Evolutionary conservation across 2,888 invertebrate genomes (phyloP).

Genomic region (Heteropelma amictum): DNA sequence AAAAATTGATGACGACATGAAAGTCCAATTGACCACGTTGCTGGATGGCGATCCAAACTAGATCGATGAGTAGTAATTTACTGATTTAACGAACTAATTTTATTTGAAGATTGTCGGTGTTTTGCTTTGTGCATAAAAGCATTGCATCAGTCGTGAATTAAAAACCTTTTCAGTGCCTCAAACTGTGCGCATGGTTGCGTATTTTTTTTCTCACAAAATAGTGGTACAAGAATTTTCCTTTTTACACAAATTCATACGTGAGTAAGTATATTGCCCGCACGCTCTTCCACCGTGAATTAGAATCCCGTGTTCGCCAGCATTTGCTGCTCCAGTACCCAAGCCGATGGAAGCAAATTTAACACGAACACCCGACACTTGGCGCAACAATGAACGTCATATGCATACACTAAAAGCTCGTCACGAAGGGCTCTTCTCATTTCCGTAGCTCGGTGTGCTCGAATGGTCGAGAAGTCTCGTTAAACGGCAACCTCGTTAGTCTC

Average conservation of each 20-base stretch:
- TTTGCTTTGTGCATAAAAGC: no score
- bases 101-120: no score
- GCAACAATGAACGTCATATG: constrained; percentile 33
- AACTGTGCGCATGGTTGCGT: neutral
- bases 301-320: neutral
- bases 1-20: no score
- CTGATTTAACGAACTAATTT: no score
- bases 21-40: no score
- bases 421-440: constrained; percentile 8
- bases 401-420: constrained; percentile 38
- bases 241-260: neutral
- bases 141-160: no score
- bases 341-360: constrained; percentile 8
- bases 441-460: constrained; percentile 14
- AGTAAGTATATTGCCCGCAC: neutral
- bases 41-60: no score
- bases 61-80: no score
- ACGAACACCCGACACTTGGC: neutral
- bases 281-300: neutral
- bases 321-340: neutral
- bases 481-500: constrained; percentile 46
- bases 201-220: neutral
- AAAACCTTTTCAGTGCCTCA: no score
- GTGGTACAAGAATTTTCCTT: neutral
- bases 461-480: constrained; percentile 40